A percentile compares a stretch with the other conserved stretches of the same genome.
Evolutionary conservation across 2,797 vertebrate genomes (phyloP).

Genomic region (Aythya fuligula): DNA sequence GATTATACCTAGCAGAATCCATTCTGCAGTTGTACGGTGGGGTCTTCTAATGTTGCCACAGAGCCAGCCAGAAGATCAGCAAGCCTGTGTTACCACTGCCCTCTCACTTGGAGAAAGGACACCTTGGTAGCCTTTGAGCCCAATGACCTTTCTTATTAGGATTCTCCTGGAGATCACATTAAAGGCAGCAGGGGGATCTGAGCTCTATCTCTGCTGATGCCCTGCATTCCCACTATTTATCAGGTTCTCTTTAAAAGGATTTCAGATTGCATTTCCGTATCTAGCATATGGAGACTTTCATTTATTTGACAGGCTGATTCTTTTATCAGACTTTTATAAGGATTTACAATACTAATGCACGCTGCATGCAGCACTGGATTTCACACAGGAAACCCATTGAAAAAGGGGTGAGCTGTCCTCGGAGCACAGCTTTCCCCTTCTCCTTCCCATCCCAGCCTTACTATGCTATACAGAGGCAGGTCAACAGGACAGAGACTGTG

Average conservation of each 20-base stretch:
- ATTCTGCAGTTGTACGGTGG: neutral
- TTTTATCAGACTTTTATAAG: conserved; percentile 48
- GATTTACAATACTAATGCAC: conserved; percentile 31
- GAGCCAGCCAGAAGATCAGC: neutral
- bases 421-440: neutral
- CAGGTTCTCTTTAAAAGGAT: conserved; percentile 32
- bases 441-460: neutral
- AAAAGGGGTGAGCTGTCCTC: neutral
- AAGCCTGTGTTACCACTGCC: neutral
- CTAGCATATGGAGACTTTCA: conserved; percentile 42
- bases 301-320: conserved; percentile 54
- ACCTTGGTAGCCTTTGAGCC: neutral
- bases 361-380: neutral
- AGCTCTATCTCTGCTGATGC: conserved; percentile 6
- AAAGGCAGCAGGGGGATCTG: neutral
- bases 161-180: neutral
- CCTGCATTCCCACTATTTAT: conserved; percentile 26
- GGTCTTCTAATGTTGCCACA: neutral
- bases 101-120: neutral
- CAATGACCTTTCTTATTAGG: neutral
- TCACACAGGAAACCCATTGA: neutral
- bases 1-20: neutral
- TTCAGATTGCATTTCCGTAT: conserved; percentile 26
- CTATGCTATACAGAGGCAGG: neutral
- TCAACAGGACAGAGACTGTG: neutral